Evolutionary conservation across 2,888 invertebrate genomes (phyloP).

Genomic region (Eupsilia transversa): DNA sequence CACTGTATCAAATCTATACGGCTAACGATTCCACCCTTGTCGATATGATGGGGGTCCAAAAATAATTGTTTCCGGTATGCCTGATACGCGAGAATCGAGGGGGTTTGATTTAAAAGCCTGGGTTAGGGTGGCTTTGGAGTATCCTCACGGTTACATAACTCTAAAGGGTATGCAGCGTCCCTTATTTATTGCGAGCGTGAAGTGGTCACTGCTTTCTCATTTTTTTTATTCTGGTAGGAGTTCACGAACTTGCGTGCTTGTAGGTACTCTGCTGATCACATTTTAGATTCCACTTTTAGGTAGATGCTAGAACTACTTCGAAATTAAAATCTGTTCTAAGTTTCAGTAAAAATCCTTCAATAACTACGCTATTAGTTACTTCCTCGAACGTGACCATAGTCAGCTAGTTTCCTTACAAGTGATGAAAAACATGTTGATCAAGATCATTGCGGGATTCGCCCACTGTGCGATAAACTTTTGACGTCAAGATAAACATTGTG

Average conservation of each 20-base stretch:
- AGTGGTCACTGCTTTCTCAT: background rate
- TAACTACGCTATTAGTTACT: background rate
- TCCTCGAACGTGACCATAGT: background rate
- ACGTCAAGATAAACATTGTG: constrained; percentile 19
- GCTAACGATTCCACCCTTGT: constrained; percentile 60
- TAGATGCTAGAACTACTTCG: background rate
- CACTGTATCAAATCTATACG: constrained; percentile 56
- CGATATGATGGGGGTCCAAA: constrained; percentile 73
- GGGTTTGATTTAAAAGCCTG: constrained; percentile 52
- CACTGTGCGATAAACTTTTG: background rate
- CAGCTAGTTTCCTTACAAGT: background rate
- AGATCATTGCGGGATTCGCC: background rate
- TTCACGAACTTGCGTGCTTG: background rate
- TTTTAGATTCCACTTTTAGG: background rate
- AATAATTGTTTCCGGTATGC: constrained; percentile 82
- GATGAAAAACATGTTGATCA: background rate
- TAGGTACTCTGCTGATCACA: background rate
- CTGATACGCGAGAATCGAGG: constrained; percentile 64
- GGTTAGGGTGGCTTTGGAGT: constrained; percentile 41
- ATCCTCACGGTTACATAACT: constrained; percentile 39
- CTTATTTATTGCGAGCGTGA: background rate
- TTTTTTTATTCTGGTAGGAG: background rate
- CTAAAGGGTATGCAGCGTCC: constrained; percentile 19
- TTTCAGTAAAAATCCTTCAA: background rate
- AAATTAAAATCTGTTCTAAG: background rate